phyloP scores from a whole-genome alignment of 2,113 vertebrate genomes.

The Spilogale gracilis region DNA sequence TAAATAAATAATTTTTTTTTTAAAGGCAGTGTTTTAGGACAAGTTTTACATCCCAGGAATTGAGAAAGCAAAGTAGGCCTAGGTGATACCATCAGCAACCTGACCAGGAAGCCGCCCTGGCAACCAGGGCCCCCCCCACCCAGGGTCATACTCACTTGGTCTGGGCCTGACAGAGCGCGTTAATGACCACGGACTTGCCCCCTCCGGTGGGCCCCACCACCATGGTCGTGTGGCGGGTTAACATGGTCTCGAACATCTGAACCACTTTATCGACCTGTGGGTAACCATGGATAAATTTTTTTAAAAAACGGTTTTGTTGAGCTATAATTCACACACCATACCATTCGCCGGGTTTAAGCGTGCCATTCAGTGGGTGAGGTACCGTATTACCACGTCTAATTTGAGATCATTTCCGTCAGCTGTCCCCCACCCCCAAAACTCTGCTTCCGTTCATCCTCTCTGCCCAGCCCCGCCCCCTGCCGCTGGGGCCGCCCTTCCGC shows the following conservation, averaged over 20 bases:
- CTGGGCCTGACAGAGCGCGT: slow-evolving; percentile 95
- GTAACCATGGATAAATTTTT: not conserved
- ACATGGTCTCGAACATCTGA: slow-evolving; percentile 98
- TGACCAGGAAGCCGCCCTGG: rapidly evolving
- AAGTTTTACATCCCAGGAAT: not conserved
- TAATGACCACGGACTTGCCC: slow-evolving; percentile 98
- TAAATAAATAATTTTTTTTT: not conserved
- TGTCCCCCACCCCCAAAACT: rapidly evolving
- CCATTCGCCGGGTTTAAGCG: rapidly evolving
- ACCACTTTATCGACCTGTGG: slow-evolving; percentile 98
- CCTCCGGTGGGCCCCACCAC: slow-evolving; percentile 97
- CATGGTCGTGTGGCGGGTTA: slow-evolving; percentile 98
- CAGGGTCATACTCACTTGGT: slow-evolving; percentile 90
- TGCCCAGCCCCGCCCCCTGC: too few relatives aligned
- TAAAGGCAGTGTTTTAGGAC: not conserved
- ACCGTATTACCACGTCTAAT: rapidly evolving
- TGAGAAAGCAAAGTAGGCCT: too few relatives aligned
- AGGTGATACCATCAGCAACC: rapidly evolving
- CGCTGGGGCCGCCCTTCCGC: rapidly evolving
- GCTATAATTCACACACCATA: rapidly evolving
- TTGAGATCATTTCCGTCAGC: not conserved
- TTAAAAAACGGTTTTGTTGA: not conserved
- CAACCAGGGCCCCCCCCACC: not conserved
- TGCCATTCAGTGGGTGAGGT: rapidly evolving
- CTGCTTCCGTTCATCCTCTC: rapidly evolving